A percentile compares a stretch with the other conserved stretches of the same genome.
Evolutionary conservation across 2,888 invertebrate genomes (phyloP).

Genomic region (Erebia palarica): DNA sequence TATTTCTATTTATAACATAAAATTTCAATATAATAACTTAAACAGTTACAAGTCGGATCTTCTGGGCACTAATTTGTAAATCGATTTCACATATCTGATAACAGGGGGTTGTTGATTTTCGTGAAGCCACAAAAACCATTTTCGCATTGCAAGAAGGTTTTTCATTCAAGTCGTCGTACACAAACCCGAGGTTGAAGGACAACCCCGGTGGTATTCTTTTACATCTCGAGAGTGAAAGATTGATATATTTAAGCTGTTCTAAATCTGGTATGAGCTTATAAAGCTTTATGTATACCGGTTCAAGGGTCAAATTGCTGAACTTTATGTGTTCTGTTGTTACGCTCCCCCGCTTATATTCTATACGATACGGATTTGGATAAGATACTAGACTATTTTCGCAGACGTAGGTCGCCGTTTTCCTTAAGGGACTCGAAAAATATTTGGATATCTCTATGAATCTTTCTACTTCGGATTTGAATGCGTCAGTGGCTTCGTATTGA

Average conservation of each 20-base stretch:
- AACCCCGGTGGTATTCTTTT: constrained; percentile 71
- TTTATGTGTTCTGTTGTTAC: constrained; percentile 63
- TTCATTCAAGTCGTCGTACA: constrained; percentile 69
- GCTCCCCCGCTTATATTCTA: constrained; percentile 65
- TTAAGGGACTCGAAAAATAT: constrained; percentile 69
- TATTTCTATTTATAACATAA: not conserved
- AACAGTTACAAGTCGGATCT: constrained; percentile 47
- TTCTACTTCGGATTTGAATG: constrained; percentile 61
- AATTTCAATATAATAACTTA: not conserved
- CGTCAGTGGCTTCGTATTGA: constrained; percentile 43
- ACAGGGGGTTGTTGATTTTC: constrained; percentile 70
- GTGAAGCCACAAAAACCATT: constrained; percentile 70
- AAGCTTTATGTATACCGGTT: constrained; percentile 68
- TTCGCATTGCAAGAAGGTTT: constrained; percentile 58
- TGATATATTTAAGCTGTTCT: constrained; percentile 68
- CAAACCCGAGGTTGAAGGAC: constrained; percentile 63
- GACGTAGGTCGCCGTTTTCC: constrained; percentile 69
- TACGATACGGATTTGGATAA: constrained; percentile 60
- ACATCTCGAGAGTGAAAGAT: constrained; percentile 61
- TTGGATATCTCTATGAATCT: constrained; percentile 73
- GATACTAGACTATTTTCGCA: constrained; percentile 66
- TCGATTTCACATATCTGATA: constrained; percentile 75
- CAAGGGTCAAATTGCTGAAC: constrained; percentile 65
- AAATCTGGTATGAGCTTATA: constrained; percentile 68
- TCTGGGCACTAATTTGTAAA: constrained; percentile 57